Conservation (phyloP, 2,797 vertebrate genomes). For the Poecilia gillii region DNA sequence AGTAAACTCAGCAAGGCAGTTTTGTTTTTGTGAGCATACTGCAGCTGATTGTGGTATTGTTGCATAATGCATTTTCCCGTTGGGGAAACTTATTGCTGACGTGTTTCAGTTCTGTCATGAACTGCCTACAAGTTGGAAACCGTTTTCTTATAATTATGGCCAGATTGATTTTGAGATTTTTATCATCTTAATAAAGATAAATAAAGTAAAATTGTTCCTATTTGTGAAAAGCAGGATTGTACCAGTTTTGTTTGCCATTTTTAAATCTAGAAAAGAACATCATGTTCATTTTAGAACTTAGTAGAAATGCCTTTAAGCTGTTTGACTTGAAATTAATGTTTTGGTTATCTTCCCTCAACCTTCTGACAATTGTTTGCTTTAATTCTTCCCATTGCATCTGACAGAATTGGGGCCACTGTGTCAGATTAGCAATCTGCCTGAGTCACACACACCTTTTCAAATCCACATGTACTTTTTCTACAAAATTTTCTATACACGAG, state of each 20-base stretch:
- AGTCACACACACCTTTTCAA: not conserved
- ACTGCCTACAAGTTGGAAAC: not conserved
- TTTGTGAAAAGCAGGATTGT: not conserved
- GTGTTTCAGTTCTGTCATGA: not conserved
- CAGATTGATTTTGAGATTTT: not conserved
- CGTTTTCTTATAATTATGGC: not conserved
- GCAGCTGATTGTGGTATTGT: not conserved
- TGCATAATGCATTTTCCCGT: constrained; percentile 12
- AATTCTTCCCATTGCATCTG: not conserved
- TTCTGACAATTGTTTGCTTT: not conserved
- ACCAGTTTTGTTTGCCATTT: not conserved
- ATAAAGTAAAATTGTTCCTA: not conserved
- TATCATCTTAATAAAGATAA: not conserved
- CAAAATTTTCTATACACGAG: not conserved
- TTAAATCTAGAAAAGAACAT: not conserved
- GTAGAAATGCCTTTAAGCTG: not conserved
- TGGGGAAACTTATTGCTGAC: not conserved
- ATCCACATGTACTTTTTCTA: not conserved
- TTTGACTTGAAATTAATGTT: not conserved
- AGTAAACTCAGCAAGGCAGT: not conserved
- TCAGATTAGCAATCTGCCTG: not conserved
- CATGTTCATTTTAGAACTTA: not conserved
- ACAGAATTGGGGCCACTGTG: too few relatives aligned
- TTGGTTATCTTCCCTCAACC: not conserved
- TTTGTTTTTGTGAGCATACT: not conserved